A percentile compares a stretch with the other conserved stretches of the same genome.
Conservation (phyloP, 2,888 invertebrate genomes). For the Eupithecia vulgata region DNA sequence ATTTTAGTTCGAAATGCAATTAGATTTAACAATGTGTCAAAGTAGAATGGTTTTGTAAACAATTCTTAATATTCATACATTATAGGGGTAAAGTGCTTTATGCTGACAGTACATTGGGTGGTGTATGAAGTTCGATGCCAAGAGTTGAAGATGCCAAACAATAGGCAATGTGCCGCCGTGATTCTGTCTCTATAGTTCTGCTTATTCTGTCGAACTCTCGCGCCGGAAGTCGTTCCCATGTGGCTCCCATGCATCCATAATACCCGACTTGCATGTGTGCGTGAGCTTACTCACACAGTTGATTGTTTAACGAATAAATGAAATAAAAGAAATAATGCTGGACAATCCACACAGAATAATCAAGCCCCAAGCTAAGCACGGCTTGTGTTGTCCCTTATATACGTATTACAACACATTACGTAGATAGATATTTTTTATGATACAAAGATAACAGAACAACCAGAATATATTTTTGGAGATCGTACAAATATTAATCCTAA, state of each 20-base stretch:
- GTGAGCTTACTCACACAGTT: not conserved
- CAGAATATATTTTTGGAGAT: too few species aligned
- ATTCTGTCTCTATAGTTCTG: conserved; percentile 67
- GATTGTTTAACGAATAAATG: not conserved
- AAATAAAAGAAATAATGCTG: too few species aligned
- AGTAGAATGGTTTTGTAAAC: conserved; percentile 55
- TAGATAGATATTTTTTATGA: too few species aligned
- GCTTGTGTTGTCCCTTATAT: too few species aligned
- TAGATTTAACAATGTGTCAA: conserved; percentile 10
- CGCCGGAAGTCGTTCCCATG: conserved; percentile 71
- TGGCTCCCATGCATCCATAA: conserved; percentile 37
- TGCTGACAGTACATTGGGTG: conserved; percentile 72
- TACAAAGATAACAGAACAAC: too few species aligned
- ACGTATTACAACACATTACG: too few species aligned
- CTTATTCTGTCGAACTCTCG: conserved; percentile 67
- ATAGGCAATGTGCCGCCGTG: conserved; percentile 75
- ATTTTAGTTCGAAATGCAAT: conserved; percentile 20
- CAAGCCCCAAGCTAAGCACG: too few species aligned
- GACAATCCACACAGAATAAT: too few species aligned
- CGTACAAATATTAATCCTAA: too few species aligned
- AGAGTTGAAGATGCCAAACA: conserved; percentile 81
- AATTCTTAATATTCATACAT: conserved; percentile 73
- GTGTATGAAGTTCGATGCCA: conserved; percentile 73
- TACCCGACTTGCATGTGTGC: conserved; percentile 20
- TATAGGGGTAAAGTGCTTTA: conserved; percentile 70